These are phyloP conservation scores for Geophilus truncorum DNA, from an alignment of 2,888 invertebrate genomes.

Conservation along the genomic window DNA sequence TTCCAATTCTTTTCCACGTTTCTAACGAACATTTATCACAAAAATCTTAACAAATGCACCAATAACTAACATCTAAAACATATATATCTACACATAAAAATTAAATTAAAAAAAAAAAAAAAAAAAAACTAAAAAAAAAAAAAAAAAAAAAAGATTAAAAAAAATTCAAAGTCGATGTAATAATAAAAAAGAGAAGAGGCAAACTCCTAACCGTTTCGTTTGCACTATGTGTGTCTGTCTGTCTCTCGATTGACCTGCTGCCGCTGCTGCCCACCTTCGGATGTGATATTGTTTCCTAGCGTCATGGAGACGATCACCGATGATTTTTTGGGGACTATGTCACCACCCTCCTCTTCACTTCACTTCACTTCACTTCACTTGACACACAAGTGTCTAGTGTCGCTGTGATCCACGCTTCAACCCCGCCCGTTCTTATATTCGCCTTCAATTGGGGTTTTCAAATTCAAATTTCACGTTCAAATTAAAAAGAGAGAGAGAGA, in stretches of 20 bases:
- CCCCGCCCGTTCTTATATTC: neutral
- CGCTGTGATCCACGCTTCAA: neutral
- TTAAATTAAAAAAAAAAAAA: neutral
- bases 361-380: neutral
- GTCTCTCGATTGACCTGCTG: neutral
- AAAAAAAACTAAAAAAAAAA: neutral
- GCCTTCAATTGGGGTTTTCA: neutral
- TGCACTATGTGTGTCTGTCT: too few species aligned
- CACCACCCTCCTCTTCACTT: neutral
- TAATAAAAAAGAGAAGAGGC: neutral
- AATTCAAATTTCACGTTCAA: too few species aligned
- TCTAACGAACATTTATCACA: neutral
- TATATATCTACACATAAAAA: neutral
- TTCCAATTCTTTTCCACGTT: neutral
- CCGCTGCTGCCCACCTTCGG: neutral
- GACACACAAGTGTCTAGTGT: neutral
- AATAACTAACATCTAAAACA: neutral
- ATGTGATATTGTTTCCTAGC: neutral
- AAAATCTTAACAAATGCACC: neutral
- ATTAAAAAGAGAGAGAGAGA: too few species aligned
- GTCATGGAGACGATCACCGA: neutral
- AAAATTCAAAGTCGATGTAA: too few species aligned
- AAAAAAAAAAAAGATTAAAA: neutral
- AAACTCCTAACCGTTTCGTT: neutral
- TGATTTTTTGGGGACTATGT: neutral